Evolutionary conservation across 1,140 invertebrate genomes (phyloP).

Genomic region (Neotoxoptera formosana): DNA sequence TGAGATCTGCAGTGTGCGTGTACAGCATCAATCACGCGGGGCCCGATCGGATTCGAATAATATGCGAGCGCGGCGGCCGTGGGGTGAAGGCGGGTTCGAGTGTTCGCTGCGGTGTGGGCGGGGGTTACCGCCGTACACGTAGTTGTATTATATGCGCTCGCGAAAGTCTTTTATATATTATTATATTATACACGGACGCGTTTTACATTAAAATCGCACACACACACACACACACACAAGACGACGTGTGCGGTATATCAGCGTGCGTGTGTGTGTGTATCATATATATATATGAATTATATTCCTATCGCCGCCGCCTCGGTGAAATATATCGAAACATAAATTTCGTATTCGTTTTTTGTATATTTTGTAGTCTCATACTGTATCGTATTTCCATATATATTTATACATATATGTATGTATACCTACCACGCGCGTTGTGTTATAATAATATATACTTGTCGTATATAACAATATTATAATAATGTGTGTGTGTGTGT

Average conservation of each 20-base stretch:
- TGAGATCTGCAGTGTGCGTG: background rate
- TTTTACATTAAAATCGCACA: background rate
- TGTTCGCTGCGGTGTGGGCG: background rate
- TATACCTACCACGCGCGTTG: background rate
- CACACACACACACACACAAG: background rate
- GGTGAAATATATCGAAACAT: background rate
- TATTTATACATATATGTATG: background rate
- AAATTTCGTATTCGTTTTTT: background rate
- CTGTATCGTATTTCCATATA: background rate
- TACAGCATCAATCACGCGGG: conserved; percentile 33
- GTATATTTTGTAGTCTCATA: conserved; percentile 8
- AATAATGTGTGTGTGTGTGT: background rate
- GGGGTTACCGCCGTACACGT: background rate
- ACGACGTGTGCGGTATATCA: background rate
- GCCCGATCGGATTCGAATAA: background rate
- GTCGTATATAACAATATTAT: background rate
- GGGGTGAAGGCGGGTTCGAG: background rate
- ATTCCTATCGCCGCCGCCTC: background rate
- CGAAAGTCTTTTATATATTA: conserved; percentile 11
- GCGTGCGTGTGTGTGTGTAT: too few species aligned
- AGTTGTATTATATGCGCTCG: background rate
- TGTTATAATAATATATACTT: background rate
- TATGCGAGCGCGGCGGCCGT: background rate
- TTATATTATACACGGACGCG: background rate
- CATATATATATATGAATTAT: background rate